Base-by-base conservation (phyloP, 2,888 invertebrate genomes). In the Polymixis flavicincta region DNA sequence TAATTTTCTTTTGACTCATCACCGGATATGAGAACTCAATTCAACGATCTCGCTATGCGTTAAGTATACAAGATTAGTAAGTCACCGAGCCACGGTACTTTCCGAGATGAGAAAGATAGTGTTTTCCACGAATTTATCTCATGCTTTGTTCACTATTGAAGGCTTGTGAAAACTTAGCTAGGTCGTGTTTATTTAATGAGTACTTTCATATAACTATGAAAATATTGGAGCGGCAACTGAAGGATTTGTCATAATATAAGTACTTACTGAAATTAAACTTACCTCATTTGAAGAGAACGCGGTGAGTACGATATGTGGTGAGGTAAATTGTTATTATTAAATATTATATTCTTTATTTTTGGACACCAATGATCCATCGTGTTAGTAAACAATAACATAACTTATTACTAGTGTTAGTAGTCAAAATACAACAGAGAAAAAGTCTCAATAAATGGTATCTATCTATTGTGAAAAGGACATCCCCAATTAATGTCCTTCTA, bases 41-140 rank as follows among this genome's bases (percentile, higher is more conserved):
- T 60, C 32, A 69, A 70, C 48, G 37, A 48, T 60, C 14, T 54
- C 19, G 45, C 14, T 48, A 78, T 70, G 52, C 3, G 25, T 37
- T 48, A 22, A 19, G 32, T 32, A 80, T 19, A 77, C 57, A 72
- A 80, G 80, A 80, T 77, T 57, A 73, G 13, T 63, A 8, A 37
- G 13, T 61, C 25, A 37, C 32, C 22, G 45, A 55, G 17, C 13
- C 19, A 2, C 32, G 7, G 80, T 77, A 64, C 13, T 52, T 79
- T 71, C 52, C 76, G 52, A 77, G 63, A 52, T 64, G 25, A 32
- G 52, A 64, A 5, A 48, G 64, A 79, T 80, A 76, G 57, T 45
- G 48, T 48, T 54, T 45, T 80, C 80, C 45, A 72, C 52, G 50
- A 80, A 78, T 37, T 60, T 14, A 28, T 37, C 48, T 64, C 57